Percentiles rank a stretch among this genome's conserved stretches.
Evolutionary conservation across 1,140 invertebrate species (phyloP).

Genomic region (Temnothorax longispinosus): DNA sequence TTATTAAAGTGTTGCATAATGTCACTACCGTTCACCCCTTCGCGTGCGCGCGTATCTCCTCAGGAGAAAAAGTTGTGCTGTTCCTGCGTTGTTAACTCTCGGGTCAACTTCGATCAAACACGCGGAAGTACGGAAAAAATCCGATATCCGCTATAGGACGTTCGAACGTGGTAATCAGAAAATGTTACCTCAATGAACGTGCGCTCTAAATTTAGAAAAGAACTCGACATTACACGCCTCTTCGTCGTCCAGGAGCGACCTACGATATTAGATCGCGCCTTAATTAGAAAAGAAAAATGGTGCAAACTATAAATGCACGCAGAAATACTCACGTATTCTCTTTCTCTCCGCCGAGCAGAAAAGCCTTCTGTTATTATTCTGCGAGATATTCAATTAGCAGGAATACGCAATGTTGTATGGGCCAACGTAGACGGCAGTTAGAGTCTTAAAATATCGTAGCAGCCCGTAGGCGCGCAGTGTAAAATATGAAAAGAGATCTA

Average conservation of each 20-base stretch:
- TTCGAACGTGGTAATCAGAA: constrained; percentile 52
- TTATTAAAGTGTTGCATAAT: constrained; percentile 25
- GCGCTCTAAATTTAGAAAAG: constrained; percentile 44
- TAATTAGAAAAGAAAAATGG: constrained; percentile 40
- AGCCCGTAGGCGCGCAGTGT: not conserved
- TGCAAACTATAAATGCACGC: constrained; percentile 12
- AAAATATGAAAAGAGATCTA: constrained; percentile 10
- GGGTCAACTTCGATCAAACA: constrained; percentile 57
- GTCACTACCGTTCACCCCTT: constrained; percentile 30
- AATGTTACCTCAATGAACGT: constrained; percentile 55
- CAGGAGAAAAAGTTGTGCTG: constrained; percentile 37
- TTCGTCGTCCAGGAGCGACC: constrained; percentile 16
- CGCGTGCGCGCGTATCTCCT: not conserved
- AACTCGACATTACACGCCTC: constrained; percentile 35
- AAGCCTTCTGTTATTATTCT: constrained; percentile 30
- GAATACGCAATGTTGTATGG: constrained; percentile 18
- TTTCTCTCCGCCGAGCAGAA: not conserved
- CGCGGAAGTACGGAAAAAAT: constrained; percentile 59
- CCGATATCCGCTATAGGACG: constrained; percentile 50
- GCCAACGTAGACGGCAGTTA: not conserved
- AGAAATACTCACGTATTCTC: constrained; percentile 9
- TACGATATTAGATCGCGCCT: constrained; percentile 35
- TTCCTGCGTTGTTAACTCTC: constrained; percentile 48
- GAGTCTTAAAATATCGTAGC: constrained; percentile 11
- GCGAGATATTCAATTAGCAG: constrained; percentile 23